Conservation (phyloP, 64 coral and sea anemone species). For the Stichodactyla mertensii region DNA sequence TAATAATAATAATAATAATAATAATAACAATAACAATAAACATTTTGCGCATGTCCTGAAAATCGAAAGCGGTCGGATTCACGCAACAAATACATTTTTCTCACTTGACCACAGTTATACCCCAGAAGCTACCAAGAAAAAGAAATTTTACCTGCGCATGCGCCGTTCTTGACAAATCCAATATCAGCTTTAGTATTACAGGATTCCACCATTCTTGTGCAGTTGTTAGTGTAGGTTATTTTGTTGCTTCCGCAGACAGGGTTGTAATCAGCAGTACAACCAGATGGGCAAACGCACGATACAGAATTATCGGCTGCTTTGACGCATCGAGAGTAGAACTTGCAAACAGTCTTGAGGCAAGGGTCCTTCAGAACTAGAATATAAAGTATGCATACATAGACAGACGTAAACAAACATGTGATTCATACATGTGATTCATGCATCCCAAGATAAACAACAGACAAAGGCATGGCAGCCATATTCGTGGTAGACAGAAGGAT, state of each 20-base stretch:
- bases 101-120: too few relatives aligned
- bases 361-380: constrained; percentile 57
- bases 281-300: constrained; percentile 51
- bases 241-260: constrained; percentile 68
- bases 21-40: too few relatives aligned
- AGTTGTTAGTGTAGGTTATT: constrained; percentile 69
- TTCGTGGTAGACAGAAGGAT: too few relatives aligned
- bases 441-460: too few relatives aligned
- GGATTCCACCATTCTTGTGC: constrained; percentile 47
- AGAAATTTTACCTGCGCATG: constrained; percentile 48
- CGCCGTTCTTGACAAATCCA: constrained; percentile 21
- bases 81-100: too few relatives aligned
- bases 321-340: constrained; percentile 47
- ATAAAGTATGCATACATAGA: background rate
- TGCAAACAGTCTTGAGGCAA: constrained; percentile 47
- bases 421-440: too few relatives aligned
- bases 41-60: too few relatives aligned
- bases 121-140: background rate
- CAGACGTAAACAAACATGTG: too few relatives aligned
- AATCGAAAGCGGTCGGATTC: too few relatives aligned
- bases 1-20: too few relatives aligned
- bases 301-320: constrained; percentile 30
- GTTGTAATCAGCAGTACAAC: constrained; percentile 40
- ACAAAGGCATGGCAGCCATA: too few relatives aligned
- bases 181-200: constrained; percentile 51